Evolutionary conservation across 1,140 invertebrate genomes (phyloP), one percentile per base, ranked within the genome.

Genomic region (Macrobrachium rosenbergii): DNA sequence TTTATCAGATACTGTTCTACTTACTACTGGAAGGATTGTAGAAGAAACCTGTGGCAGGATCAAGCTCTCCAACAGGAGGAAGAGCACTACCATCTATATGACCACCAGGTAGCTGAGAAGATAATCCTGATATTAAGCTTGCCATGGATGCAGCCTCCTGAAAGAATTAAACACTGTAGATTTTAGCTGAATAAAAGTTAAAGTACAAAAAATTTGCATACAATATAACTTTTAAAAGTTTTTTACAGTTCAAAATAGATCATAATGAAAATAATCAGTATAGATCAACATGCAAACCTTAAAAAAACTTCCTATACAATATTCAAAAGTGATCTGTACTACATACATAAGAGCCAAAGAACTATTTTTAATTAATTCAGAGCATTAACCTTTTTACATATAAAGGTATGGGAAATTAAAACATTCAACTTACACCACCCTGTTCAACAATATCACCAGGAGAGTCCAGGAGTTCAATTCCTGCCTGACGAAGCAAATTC

Each of bases 11-110:
- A 21, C 16, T 11, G 64, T 16, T 67, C 7, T 14, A 81, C 85
- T 87, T 52, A 87, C 85, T 87, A 43, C 85, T 87, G 16, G 85
- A 87, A 5, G 85, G 85, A n/a, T 87, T 87, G 69, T 87, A 87
- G 69, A 87, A 87, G 45, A 87, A 72, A 52, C 85, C 85, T 73
- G 85, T 87, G 28, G 79, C 85, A 45, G 85, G 85, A 60, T 87
- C 85, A 10, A 87, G 69, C 63, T 87, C 85, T 37, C 85, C 79
- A 0, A 87, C 85, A 64, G 85, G 85, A 63, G 85, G 72, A 12
- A 87, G 78, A 43, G 78, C 19, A 23, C 85, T 79, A 14, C 81
- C 85, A 28, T 80, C 85, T 28, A 87, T 58, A 58, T 87, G 85
- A 43, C 67, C 60, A 17, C 78, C 84, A 23, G 85, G 85, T 0